Conservation (phyloP, 2,888 invertebrate genomes). For the Hetaerina titia region DNA sequence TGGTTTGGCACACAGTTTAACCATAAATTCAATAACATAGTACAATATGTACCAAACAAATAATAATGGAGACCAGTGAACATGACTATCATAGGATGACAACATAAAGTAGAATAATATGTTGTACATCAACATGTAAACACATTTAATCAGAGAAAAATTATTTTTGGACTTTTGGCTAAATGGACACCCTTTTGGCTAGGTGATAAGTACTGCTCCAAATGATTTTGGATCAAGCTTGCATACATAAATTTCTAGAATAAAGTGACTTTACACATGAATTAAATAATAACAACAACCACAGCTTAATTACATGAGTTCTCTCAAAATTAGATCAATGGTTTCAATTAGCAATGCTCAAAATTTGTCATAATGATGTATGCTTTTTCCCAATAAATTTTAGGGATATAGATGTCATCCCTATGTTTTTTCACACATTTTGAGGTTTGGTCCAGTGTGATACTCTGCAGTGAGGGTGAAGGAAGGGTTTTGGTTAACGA, state of each 20-base stretch:
- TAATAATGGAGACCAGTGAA: not conserved
- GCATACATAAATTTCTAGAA: not conserved
- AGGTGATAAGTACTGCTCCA: not conserved
- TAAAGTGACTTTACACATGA: not conserved
- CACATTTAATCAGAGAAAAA: not conserved
- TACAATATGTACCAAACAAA: not conserved
- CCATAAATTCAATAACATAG: not conserved
- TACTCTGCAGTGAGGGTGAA: not conserved
- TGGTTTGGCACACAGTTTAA: not conserved
- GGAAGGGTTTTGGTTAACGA: not conserved
- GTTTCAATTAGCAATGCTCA: not conserved
- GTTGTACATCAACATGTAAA: not conserved
- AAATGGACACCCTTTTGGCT: too few species aligned
- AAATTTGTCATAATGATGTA: not conserved
- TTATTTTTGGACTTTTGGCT: not conserved
- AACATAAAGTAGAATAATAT: not conserved
- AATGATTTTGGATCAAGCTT: not conserved
- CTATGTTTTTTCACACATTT: not conserved
- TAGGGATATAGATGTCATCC: not conserved
- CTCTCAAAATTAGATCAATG: not conserved
- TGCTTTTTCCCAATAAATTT: not conserved
- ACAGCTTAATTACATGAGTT: not conserved
- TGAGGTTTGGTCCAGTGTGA: not conserved
- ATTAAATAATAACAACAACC: not conserved
- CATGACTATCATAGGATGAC: not conserved